Percentiles rank a stretch among this genome's conserved stretches.
Evolutionary conservation across 30 jellyfish, hydroid and myxozoan genomes (phyloP).

Genomic region (Aurelia sp.): DNA sequence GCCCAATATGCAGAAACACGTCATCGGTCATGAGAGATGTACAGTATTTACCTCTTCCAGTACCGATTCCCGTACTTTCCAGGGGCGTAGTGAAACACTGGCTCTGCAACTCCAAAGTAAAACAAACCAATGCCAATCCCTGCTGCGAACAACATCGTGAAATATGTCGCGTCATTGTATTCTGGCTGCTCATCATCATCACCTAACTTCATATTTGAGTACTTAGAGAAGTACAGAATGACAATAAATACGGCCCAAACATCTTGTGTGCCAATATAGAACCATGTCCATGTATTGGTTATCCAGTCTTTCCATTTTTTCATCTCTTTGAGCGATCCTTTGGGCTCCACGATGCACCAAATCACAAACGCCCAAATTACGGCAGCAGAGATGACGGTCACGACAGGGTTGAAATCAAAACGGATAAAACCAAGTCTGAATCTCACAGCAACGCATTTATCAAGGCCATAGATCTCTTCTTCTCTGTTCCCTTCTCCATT

Average conservation of each 20-base stretch:
- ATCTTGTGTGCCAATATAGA: slow-evolving; percentile 94
- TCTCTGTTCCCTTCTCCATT: neutral
- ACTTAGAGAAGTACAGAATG: slow-evolving; percentile 84
- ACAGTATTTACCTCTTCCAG: slow-evolving; percentile 79
- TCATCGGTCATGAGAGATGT: too few species aligned
- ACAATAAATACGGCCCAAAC: slow-evolving; percentile 93
- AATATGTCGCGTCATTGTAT: slow-evolving; percentile 83
- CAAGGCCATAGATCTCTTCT: slow-evolving; percentile 20
- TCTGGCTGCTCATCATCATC: slow-evolving; percentile 90
- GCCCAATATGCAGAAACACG: too few species aligned
- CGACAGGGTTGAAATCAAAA: slow-evolving; percentile 84
- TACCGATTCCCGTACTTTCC: slow-evolving; percentile 81
- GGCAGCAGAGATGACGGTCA: slow-evolving; percentile 77
- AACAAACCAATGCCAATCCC: slow-evolving; percentile 95
- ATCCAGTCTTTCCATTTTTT: slow-evolving; percentile 78
- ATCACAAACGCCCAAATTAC: slow-evolving; percentile 88
- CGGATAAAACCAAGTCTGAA: slow-evolving; percentile 52
- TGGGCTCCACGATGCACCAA: slow-evolving; percentile 77
- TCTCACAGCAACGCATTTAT: slow-evolving; percentile 70
- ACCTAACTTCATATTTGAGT: slow-evolving; percentile 81
- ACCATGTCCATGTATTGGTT: slow-evolving; percentile 93
- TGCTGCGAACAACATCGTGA: slow-evolving; percentile 94
- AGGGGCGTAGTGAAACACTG: slow-evolving; percentile 82
- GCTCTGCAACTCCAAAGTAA: slow-evolving; percentile 97
- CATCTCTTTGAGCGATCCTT: slow-evolving; percentile 63